These are phyloP conservation scores for Telenomus remus DNA, from an alignment of 1,140 invertebrate species.

Conservation along the genomic window DNA sequence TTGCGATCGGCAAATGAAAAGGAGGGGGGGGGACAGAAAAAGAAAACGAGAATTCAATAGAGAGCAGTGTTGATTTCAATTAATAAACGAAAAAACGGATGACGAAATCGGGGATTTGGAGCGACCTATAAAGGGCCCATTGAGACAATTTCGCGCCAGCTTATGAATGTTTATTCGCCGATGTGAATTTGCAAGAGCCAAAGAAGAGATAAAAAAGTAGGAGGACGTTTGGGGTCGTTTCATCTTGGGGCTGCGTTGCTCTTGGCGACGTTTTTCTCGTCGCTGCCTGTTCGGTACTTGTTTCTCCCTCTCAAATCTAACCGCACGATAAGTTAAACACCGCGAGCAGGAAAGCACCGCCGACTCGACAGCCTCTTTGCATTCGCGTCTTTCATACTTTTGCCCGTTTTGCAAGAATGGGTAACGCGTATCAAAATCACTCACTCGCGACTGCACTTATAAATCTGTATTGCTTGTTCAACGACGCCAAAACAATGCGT, in stretches of 20 bases:
- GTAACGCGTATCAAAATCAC: constrained; percentile 25
- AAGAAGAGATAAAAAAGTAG: not conserved
- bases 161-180: not conserved
- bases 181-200: too few relatives aligned
- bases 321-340: constrained; percentile 56
- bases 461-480: not conserved
- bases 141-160: not conserved
- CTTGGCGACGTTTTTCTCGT: constrained; percentile 32
- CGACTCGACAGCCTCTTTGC: constrained; percentile 44
- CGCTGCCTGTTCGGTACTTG: constrained; percentile 23
- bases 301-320: constrained; percentile 45
- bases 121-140: not conserved
- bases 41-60: constrained; percentile 2
- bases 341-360: constrained; percentile 32
- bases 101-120: not conserved
- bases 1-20: constrained; percentile 14
- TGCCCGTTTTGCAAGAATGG: constrained; percentile 3
- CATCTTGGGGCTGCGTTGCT: constrained; percentile 11
- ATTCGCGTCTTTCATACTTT: constrained; percentile 42
- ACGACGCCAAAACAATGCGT: too few relatives aligned
- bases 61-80: constrained; percentile 25
- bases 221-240: constrained; percentile 6
- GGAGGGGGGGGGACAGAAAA: not conserved
- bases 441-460: constrained; percentile 27
- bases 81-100: constrained; percentile 18